Base-by-base conservation (phyloP, 53 echinoderm and acorn worm species). In the Crossaster papposus region DNA sequence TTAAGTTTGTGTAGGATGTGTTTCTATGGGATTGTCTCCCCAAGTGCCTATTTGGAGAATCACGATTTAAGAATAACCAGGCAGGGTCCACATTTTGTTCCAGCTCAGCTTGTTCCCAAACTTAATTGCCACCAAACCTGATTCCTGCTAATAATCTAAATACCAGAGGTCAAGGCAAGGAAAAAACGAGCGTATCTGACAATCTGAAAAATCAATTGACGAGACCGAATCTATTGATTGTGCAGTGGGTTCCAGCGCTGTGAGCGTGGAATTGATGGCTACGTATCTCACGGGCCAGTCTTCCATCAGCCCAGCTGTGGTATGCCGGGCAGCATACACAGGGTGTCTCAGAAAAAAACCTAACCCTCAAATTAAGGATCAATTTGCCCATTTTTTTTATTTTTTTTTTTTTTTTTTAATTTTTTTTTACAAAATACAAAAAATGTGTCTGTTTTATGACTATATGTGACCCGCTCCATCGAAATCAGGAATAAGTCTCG, bases 201-300 rank as follows among this genome's bases (percentile, higher is more conserved):
- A 64, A 31, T 58, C 58, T 81, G 55, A 81, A 58, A 81, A 58
- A 81, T 81, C 68, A 82, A 82, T 84, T 84, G 70, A 84, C 72
- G 72, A 30, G 29, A 72, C 50, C 28, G 53, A 84, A 84, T 84
- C 84, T 50, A 20, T 51, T 71, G 52, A 84, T 84, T 84, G 84
- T 72, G 84, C 84, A 72, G 36, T 30, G 84, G 31, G 18, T 52
- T 44, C 31, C 30, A 52, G 44, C 29, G 44, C 52, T 32, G 51
- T 53, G 71, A 71, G 51, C 52, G 18, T n/a, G 30, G 51, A 30
- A 84, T 53, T 54, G 72, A 51, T 53, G 72, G 31, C 30, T 20
- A 13, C 8, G 51, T 30, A 84, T 50, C 10, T 2, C 29, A 51
- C 72, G 14, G 53, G 30, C 84, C 70, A 84, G 51, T 84, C 84